phyloP scores from a whole-genome alignment of 2,113 vertebrate species.

The Lampris megalopsis region DNA sequence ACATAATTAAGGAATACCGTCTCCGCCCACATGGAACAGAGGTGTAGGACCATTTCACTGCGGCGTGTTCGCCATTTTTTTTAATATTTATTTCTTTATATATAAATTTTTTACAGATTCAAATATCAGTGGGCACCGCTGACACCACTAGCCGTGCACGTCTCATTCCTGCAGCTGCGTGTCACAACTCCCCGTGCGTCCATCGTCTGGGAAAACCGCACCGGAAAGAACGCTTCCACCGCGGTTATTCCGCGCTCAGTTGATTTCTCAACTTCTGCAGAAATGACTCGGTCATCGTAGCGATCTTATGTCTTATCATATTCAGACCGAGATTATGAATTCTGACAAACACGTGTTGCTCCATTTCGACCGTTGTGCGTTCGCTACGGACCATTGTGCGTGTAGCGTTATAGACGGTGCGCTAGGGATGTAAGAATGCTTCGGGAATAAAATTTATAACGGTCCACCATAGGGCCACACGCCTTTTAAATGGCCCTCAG shows the following conservation, averaged over 20 bases:
- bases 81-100: too few species aligned
- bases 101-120: not conserved
- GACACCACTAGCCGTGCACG: conserved; percentile 36
- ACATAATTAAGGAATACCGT: conserved; percentile 82
- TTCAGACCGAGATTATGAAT: conserved; percentile 45
- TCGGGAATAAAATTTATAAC: conserved; percentile 68
- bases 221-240: conserved; percentile 55
- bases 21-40: conserved; percentile 58
- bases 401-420: conserved; percentile 50
- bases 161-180: conserved; percentile 56
- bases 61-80: too few species aligned
- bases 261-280: conserved; percentile 21
- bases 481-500: conserved; percentile 57
- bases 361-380: conserved; percentile 50
- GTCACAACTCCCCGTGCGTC: conserved; percentile 44
- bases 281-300: conserved; percentile 48
- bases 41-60: conserved; percentile 53
- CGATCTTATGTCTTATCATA: conserved; percentile 41
- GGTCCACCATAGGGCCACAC: conserved; percentile 69
- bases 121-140: not conserved
- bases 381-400: conserved; percentile 39
- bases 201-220: conserved; percentile 55
- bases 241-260: conserved; percentile 40
- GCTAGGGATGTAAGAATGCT: conserved; percentile 51
- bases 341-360: conserved; percentile 51